These are phyloP conservation scores for Anguilla marmorata DNA, from an alignment of 2,797 vertebrate species.

Conservation along the genomic window DNA sequence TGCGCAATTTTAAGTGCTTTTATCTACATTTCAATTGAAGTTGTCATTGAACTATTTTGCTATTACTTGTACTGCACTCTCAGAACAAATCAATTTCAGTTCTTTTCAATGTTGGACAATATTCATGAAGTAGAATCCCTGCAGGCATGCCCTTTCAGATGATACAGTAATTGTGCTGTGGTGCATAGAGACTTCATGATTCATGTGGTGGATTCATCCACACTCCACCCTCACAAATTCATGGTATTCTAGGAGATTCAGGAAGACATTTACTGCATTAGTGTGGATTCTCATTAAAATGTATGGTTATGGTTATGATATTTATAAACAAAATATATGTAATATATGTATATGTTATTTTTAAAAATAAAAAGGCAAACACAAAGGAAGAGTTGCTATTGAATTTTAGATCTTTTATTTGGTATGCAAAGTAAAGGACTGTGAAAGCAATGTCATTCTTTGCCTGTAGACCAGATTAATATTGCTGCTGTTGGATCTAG, in stretches of 20 bases:
- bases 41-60: not conserved
- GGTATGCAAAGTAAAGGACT: not conserved
- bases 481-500: not conserved
- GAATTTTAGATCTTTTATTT: not conserved
- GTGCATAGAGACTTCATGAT: not conserved
- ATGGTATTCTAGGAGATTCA: not conserved
- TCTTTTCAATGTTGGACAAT: not conserved
- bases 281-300: not conserved
- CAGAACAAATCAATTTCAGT: not conserved
- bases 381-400: not conserved
- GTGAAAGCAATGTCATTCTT: not conserved
- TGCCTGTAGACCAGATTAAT: not conserved
- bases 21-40: not conserved
- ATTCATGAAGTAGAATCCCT: not conserved
- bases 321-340: not conserved
- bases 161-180: not conserved
- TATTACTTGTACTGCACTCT: not conserved
- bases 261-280: not conserved
- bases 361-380: not conserved
- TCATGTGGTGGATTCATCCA: not conserved
- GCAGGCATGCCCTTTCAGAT: not conserved
- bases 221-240: not conserved
- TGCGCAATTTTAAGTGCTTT: not conserved
- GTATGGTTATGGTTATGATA: not conserved
- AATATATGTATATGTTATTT: not conserved